phyloP scores from a whole-genome alignment of 2,113 vertebrate genomes.

The Calcarius ornatus region DNA sequence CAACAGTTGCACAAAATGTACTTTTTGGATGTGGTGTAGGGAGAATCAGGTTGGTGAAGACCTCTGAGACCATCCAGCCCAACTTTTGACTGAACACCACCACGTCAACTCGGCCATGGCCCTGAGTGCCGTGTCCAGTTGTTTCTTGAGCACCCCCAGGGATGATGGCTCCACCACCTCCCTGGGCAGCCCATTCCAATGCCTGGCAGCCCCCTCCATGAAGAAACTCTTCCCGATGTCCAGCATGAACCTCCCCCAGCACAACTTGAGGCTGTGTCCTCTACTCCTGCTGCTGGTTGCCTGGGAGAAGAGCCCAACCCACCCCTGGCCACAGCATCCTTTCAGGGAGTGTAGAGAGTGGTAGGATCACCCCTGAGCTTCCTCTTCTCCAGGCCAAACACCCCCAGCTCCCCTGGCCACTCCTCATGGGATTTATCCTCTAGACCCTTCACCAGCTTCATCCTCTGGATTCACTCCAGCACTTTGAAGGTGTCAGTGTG shows the following conservation, averaged over 20 bases:
- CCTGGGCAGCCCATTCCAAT: neutral
- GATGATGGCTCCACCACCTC: too few relatives aligned
- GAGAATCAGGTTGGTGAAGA: neutral
- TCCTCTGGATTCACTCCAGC: neutral
- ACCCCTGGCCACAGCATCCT: neutral
- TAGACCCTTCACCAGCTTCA: neutral
- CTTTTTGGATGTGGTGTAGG: neutral
- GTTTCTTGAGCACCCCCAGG: neutral
- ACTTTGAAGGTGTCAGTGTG: neutral
- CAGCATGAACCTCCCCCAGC: neutral
- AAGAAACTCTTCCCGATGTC: neutral
- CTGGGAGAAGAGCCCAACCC: neutral
- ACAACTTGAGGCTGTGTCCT: neutral
- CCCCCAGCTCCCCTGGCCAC: too few relatives aligned
- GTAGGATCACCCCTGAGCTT: neutral
- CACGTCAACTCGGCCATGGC: fast-evolving
- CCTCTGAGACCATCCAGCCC: neutral
- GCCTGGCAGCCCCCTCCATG: neutral
- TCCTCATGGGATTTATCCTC: neutral
- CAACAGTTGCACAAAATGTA: neutral
- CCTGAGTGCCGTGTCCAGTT: neutral
- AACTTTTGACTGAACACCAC: neutral
- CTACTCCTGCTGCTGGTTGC: neutral
- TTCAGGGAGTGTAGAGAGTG: neutral
- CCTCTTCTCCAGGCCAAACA: neutral